Evolutionary conservation across 64 coral and sea anemone species (phyloP).

Genomic region (Hydrozoanthus tunicans): DNA sequence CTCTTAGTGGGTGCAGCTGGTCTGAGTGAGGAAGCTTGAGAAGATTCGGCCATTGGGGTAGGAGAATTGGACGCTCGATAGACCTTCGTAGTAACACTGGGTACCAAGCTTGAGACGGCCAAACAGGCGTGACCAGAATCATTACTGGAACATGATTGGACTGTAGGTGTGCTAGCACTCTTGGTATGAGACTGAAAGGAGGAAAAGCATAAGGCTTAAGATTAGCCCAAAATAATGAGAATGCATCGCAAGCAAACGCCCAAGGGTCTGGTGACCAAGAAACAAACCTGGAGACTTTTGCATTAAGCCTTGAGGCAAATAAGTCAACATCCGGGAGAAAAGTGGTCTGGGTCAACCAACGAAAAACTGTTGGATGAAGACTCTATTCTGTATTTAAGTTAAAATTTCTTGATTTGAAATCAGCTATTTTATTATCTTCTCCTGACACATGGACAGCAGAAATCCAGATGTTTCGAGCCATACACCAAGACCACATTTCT

Average conservation of each 20-base stretch:
- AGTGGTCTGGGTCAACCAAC: not conserved
- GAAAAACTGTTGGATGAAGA: slow-evolving; percentile 18
- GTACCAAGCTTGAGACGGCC: slow-evolving; percentile 58
- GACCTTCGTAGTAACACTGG: slow-evolving; percentile 5
- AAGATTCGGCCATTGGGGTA: not conserved
- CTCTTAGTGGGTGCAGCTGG: slow-evolving; percentile 18
- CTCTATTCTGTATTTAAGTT: slow-evolving; percentile 26
- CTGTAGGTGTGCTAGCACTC: not conserved
- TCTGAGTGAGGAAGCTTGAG: too few species aligned
- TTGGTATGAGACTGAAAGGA: slow-evolving; percentile 48
- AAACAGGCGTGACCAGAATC: not conserved
- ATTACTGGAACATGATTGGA: too few species aligned
- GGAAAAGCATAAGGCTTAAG: slow-evolving; percentile 48
- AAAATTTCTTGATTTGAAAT: not conserved
- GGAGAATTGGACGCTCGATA: slow-evolving; percentile 6
- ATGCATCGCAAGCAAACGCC: slow-evolving; percentile 41
- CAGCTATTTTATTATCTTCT: not conserved
- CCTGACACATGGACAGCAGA: not conserved
- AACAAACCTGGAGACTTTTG: not conserved
- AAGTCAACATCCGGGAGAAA: not conserved
- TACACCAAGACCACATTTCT: not conserved
- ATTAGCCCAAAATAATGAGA: slow-evolving; percentile 18
- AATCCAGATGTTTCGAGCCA: not conserved
- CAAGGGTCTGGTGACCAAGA: slow-evolving; percentile 49
- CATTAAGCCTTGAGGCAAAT: not conserved